Conservation (phyloP, 2,113 vertebrate genomes). For the Chaetorhynchus papuensis region DNA sequence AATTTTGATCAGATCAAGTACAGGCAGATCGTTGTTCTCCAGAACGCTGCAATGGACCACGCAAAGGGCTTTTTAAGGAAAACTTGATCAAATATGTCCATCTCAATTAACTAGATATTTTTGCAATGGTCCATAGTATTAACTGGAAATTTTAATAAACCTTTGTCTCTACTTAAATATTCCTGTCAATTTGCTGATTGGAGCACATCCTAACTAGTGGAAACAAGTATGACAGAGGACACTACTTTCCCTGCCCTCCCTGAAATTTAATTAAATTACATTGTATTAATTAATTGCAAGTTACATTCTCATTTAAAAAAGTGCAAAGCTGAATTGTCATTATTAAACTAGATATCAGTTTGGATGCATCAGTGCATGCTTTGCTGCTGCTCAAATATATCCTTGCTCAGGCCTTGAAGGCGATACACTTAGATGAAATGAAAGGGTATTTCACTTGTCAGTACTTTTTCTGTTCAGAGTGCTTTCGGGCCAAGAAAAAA, state of each 20-base stretch:
- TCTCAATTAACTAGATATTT: not conserved
- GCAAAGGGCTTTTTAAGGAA: not conserved
- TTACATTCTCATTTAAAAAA: not conserved
- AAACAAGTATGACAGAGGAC: not conserved
- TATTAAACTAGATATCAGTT: not conserved
- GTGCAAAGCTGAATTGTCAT: not conserved
- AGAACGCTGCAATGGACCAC: not conserved
- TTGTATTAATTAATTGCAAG: slow-evolving; percentile 8
- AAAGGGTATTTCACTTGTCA: not conserved
- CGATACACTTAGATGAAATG: not conserved
- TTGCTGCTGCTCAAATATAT: not conserved
- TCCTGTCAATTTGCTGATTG: not conserved
- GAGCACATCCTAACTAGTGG: not conserved
- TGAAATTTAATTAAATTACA: not conserved
- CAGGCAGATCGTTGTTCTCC: not conserved
- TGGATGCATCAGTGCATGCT: not conserved
- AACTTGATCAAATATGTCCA: not conserved
- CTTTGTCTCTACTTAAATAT: not conserved
- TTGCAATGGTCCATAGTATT: not conserved
- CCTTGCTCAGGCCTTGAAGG: not conserved
- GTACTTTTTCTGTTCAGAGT: not conserved
- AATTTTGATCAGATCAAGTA: not conserved
- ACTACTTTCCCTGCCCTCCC: not conserved
- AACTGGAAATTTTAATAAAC: not conserved
- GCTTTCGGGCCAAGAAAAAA: not conserved